Conservation (phyloP, 2,888 invertebrate genomes). For the Meloe dianella region DNA sequence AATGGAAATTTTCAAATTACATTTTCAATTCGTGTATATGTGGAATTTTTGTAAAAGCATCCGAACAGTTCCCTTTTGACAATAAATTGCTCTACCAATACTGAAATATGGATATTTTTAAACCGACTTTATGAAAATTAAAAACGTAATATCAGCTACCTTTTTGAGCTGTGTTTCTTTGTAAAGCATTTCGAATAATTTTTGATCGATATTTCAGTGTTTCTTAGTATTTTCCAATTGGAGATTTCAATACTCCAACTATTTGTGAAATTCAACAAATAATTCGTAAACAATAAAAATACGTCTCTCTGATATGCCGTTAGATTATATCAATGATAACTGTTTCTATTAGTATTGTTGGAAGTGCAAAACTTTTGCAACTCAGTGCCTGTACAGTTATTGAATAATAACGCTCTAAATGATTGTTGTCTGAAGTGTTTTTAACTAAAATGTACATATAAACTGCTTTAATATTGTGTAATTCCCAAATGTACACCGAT, state of each 20-base stretch:
- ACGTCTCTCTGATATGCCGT: background rate
- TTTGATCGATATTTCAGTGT: background rate
- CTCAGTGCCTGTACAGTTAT: background rate
- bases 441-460: no score
- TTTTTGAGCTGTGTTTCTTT: background rate
- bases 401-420: background rate
- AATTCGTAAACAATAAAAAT: background rate
- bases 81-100: background rate
- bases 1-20: slow-evolving; percentile 1
- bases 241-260: no score
- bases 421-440: background rate
- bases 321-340: background rate
- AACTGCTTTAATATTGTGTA: no score
- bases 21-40: background rate
- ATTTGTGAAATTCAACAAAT: background rate
- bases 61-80: background rate
- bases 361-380: background rate
- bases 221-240: no score
- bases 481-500: background rate
- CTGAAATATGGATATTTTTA: background rate
- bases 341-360: background rate
- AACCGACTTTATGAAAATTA: background rate
- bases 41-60: background rate
- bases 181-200: background rate
- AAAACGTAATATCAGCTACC: background rate